A percentile compares a stretch with the other conserved stretches of the same genome.
These are phyloP conservation scores for Morpho deidamia DNA, from an alignment of 2,888 invertebrate genomes.

Conservation along the genomic window DNA sequence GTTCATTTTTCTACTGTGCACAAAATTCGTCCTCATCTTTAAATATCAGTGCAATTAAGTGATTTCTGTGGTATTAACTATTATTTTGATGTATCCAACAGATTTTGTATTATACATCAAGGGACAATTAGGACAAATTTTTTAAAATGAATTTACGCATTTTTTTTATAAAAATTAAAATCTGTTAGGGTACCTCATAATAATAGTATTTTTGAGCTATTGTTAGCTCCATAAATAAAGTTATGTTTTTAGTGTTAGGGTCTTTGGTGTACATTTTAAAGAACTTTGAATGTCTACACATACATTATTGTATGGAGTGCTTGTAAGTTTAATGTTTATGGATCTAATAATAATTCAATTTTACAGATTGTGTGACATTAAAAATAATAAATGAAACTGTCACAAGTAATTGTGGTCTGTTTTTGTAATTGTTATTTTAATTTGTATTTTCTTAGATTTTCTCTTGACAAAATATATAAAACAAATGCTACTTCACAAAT, in stretches of 20 bases:
- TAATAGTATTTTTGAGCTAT: constrained; percentile 11
- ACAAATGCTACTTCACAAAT: too few species aligned
- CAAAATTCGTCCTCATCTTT: constrained; percentile 34
- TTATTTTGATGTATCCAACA: constrained; percentile 13
- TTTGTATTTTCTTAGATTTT: too few species aligned
- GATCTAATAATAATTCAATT: constrained; percentile 39
- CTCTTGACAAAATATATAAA: too few species aligned
- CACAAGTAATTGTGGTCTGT: constrained; percentile 60
- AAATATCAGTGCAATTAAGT: constrained; percentile 13
- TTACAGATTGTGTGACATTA: constrained; percentile 35
- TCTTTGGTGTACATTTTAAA: constrained; percentile 9
- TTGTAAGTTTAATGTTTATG: constrained; percentile 41
- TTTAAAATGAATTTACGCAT: background rate
- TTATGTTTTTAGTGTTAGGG: constrained; percentile 1
- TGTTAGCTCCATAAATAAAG: constrained; percentile 22
- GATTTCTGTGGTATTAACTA: constrained; percentile 5
- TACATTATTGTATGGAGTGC: constrained; percentile 30
- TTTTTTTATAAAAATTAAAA: constrained; percentile 5
- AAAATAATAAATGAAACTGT: constrained; percentile 66
- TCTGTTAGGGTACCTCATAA: constrained; percentile 15
- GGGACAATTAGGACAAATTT: constrained; percentile 10
- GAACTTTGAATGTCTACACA: constrained; percentile 18
- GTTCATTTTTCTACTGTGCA: constrained; percentile 45
- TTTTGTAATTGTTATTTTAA: constrained; percentile 32
- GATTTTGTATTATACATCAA: background rate